Evolutionary conservation across 2,888 invertebrate species (phyloP).

Genomic region (Pheosia gnoma): DNA sequence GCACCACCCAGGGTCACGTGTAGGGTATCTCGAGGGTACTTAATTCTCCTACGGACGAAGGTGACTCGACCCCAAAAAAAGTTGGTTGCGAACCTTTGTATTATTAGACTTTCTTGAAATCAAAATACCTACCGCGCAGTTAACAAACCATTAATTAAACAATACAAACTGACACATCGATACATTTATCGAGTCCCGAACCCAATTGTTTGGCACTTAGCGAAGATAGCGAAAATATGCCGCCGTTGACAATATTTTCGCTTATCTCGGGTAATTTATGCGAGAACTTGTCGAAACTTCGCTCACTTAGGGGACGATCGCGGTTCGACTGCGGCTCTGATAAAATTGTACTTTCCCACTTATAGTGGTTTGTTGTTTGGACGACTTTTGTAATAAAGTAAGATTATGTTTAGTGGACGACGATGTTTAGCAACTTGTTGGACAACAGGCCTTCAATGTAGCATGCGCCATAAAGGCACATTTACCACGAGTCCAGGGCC

Average conservation of each 20-base stretch:
- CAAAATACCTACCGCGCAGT: conserved; percentile 7
- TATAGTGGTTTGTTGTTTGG: conserved; percentile 6
- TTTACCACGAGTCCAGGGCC: no score
- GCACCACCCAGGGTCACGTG: no score
- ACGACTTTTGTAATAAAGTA: background rate
- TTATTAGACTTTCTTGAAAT: conserved; percentile 4
- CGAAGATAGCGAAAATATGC: conserved; percentile 73
- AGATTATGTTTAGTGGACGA: background rate
- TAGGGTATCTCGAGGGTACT: no score
- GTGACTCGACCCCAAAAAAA: no score
- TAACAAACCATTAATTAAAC: conserved; percentile 26
- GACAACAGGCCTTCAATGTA: background rate
- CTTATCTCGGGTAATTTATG: conserved; percentile 81
- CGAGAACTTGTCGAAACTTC: conserved; percentile 73
- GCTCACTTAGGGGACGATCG: conserved; percentile 71
- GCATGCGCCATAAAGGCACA: no score
- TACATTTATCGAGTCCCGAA: conserved; percentile 52
- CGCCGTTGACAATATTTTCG: conserved; percentile 80
- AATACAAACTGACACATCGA: conserved; percentile 48
- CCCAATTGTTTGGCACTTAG: conserved; percentile 70
- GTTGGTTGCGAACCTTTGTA: no score
- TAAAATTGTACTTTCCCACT: conserved; percentile 58
- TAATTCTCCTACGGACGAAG: no score
- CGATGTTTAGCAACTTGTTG: background rate
- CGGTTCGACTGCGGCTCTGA: conserved; percentile 69